Conservation (phyloP, 2,797 vertebrate genomes). For the Microctenopoma lineatum region DNA sequence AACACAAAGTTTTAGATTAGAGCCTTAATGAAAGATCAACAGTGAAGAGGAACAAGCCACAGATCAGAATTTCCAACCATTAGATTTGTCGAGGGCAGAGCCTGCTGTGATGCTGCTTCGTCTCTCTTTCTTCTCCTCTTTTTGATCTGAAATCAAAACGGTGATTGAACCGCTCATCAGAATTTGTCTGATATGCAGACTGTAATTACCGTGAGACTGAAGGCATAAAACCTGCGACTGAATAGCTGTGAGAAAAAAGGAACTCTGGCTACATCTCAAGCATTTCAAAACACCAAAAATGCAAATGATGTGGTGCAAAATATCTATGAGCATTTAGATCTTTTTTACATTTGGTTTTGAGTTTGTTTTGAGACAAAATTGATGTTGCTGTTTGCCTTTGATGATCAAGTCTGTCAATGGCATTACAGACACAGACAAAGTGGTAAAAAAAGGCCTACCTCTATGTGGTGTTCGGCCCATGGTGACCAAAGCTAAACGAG, state of each 20-base stretch:
- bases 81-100: slow-evolving; percentile 84
- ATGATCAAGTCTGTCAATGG: too few relatives aligned
- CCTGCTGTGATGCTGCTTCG: slow-evolving; percentile 82
- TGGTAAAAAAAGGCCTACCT: slow-evolving; percentile 79
- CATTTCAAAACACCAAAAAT: slow-evolving; percentile 9
- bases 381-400: not conserved
- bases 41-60: slow-evolving; percentile 32
- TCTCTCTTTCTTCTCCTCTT: slow-evolving; percentile 88
- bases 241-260: slow-evolving; percentile 1
- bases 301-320: not conserved
- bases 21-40: slow-evolving; percentile 30
- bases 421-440: not conserved
- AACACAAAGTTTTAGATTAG: slow-evolving; percentile 17
- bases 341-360: not conserved
- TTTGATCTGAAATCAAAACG: slow-evolving; percentile 88
- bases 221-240: slow-evolving; percentile 13
- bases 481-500: slow-evolving; percentile 65
- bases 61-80: slow-evolving; percentile 65
- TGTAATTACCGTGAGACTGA: slow-evolving; percentile 47
- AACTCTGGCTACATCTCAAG: not conserved
- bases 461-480: slow-evolving; percentile 89
- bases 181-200: slow-evolving; percentile 41
- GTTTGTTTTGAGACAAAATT: not conserved
- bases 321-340: slow-evolving; percentile 1
- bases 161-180: slow-evolving; percentile 56